Evolutionary conservation across 2,797 vertebrate species (phyloP).

Genomic region (Helicolenus hilgendorfi): DNA sequence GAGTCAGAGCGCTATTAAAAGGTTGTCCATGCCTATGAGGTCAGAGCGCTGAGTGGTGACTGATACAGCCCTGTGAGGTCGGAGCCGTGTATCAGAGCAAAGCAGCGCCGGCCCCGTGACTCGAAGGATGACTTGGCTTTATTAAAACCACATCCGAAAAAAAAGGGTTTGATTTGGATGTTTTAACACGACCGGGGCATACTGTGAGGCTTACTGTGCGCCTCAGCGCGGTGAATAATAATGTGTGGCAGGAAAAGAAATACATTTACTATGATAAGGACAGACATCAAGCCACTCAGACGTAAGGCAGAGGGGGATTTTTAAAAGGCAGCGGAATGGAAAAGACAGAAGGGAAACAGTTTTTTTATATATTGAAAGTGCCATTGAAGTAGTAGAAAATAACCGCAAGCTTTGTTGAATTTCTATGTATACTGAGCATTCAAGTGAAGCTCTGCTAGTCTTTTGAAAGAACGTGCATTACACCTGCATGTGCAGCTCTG

Average conservation of each 20-base stretch:
- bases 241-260: constrained; percentile 26
- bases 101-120: constrained; percentile 12
- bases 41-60: constrained; percentile 33
- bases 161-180: constrained; percentile 32
- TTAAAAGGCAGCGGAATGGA: constrained; percentile 42
- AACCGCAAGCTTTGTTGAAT: constrained; percentile 19
- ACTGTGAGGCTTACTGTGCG: constrained; percentile 19
- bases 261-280: constrained; percentile 45
- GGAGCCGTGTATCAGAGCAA: constrained; percentile 28
- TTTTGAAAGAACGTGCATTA: background rate
- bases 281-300: constrained; percentile 58
- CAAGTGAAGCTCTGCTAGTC: background rate
- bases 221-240: constrained; percentile 48
- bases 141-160: constrained; percentile 46
- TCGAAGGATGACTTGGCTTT: constrained; percentile 48
- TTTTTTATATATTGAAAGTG: constrained; percentile 23
- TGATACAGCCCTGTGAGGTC: constrained; percentile 47
- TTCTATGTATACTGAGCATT: background rate
- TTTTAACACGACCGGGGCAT: constrained; percentile 16
- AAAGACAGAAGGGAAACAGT: constrained; percentile 33
- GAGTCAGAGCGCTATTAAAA: constrained; percentile 48
- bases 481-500: background rate
- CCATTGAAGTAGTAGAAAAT: constrained; percentile 17
- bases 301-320: constrained; percentile 31
- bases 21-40: constrained; percentile 37